Percentiles rank a stretch among this genome's conserved stretches.
Conservation (phyloP, 2,113 vertebrate species). For the Pseudopodoces humilis region DNA sequence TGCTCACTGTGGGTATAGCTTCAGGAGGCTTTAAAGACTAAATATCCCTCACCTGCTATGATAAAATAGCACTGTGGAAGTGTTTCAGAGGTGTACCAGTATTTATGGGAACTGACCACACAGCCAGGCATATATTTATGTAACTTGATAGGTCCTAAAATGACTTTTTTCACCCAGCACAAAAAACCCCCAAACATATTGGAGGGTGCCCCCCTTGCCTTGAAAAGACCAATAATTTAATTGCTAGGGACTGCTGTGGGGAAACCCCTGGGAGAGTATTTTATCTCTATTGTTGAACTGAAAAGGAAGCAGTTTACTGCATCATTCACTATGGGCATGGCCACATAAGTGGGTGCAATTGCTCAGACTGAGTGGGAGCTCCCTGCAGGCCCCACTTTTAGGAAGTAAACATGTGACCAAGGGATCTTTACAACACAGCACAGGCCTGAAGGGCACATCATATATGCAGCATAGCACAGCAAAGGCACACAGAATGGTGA, state of each 20-base stretch:
- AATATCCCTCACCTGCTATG: background rate
- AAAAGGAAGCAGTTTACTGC: background rate
- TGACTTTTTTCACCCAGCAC: background rate
- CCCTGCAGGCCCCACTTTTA: background rate
- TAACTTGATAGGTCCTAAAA: background rate
- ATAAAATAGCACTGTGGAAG: background rate
- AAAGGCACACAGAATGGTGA: background rate
- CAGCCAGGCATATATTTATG: background rate
- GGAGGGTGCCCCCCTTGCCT: background rate
- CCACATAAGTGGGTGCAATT: accelerated
- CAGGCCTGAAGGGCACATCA: background rate
- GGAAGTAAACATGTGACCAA: background rate
- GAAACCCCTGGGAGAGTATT: background rate
- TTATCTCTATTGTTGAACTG: background rate
- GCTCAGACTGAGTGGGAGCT: background rate
- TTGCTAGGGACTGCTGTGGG: background rate
- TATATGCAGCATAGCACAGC: accelerated
- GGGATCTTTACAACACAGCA: background rate
- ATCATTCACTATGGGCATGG: background rate
- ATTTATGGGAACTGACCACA: background rate
- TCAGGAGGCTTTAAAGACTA: background rate
- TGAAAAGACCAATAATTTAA: background rate
- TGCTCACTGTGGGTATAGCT: background rate
- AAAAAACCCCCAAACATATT: accelerated
- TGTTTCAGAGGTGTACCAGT: background rate